Percentiles rank a stretch among this genome's conserved stretches.
phyloP scores from a whole-genome alignment of 2,113 vertebrate species.

The Aphyosemion australe region DNA sequence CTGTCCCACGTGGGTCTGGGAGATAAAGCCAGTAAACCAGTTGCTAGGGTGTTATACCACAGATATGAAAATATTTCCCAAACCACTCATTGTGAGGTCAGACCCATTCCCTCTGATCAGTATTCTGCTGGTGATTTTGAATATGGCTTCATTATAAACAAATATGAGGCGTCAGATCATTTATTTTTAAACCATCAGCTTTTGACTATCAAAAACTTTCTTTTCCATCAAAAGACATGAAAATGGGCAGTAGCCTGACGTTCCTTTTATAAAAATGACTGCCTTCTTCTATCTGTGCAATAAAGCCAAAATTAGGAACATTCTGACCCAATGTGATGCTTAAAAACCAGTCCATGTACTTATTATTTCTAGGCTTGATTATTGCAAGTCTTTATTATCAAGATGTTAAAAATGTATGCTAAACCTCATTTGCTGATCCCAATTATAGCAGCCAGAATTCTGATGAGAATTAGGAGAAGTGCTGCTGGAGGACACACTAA shows the following conservation, averaged over 20 bases:
- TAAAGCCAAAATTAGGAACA: too few relatives aligned
- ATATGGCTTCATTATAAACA: background rate
- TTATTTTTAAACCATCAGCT: background rate
- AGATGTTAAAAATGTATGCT: too few relatives aligned
- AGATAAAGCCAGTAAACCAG: background rate
- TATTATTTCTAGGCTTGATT: too few relatives aligned
- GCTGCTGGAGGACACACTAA: too few relatives aligned
- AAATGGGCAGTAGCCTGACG: too few relatives aligned
- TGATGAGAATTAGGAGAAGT: too few relatives aligned
- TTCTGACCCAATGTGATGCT: too few relatives aligned
- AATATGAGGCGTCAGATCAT: background rate
- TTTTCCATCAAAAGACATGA: background rate
- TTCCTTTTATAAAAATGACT: too few relatives aligned
- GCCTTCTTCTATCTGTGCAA: too few relatives aligned
- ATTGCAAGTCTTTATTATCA: background rate
- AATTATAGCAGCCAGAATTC: too few relatives aligned
- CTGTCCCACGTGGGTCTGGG: background rate
- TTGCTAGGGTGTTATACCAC: background rate
- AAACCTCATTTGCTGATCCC: too few relatives aligned
- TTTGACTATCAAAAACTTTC: background rate
- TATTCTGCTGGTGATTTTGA: background rate
- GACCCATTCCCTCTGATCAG: background rate
- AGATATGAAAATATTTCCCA: background rate
- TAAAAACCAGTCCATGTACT: background rate
- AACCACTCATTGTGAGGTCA: background rate